Evolutionary conservation across 2,797 vertebrate species (phyloP).

Genomic region (Thalassophryne amazonica): DNA sequence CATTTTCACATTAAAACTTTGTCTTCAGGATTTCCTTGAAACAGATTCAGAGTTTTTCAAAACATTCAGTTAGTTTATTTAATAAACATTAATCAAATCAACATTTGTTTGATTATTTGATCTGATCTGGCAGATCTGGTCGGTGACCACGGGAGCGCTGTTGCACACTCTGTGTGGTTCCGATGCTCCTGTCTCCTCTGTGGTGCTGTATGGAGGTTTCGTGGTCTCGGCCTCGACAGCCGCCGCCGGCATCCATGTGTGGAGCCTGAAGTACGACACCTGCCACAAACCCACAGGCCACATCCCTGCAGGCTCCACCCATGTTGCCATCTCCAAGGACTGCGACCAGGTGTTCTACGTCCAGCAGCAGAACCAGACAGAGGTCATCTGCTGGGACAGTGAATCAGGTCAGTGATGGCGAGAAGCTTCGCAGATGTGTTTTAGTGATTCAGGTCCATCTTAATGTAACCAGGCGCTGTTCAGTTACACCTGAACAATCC

Average conservation of each 20-base stretch:
- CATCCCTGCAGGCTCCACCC: constrained; percentile 68
- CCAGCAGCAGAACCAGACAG: constrained; percentile 61
- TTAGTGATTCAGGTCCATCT: too few species aligned
- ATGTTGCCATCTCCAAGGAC: constrained; percentile 60
- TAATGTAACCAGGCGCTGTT: too few species aligned
- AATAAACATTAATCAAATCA: not conserved
- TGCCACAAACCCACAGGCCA: constrained; percentile 46
- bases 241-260: constrained; percentile 63
- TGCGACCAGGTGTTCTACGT: constrained; percentile 74
- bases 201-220: constrained; percentile 40
- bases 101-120: not conserved
- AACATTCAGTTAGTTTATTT: too few species aligned
- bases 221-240: constrained; percentile 75
- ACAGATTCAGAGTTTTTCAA: too few species aligned
- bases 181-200: constrained; percentile 63
- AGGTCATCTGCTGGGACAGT: constrained; percentile 79
- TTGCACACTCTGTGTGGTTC: constrained; percentile 69
- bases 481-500: too few species aligned
- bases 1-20: too few species aligned
- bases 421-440: too few species aligned
- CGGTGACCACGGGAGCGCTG: constrained; percentile 75
- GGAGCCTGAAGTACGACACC: constrained; percentile 70
- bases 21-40: too few species aligned
- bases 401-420: constrained; percentile 73
- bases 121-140: constrained; percentile 79